These are phyloP conservation scores for Alfaro cultratus DNA, from an alignment of 2,797 vertebrate species.

Conservation along the genomic window DNA sequence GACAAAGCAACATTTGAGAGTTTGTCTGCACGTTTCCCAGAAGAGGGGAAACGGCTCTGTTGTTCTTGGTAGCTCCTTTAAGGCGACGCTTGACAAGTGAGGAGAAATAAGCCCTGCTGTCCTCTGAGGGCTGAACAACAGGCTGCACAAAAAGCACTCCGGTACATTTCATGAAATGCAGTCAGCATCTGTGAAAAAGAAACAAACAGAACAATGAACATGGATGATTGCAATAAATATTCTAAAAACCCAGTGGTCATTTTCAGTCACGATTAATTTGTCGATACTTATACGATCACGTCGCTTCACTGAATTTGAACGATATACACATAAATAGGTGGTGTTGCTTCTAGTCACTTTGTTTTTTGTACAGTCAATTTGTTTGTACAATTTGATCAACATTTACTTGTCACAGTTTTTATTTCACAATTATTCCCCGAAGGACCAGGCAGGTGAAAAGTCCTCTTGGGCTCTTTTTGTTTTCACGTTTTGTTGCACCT, in stretches of 20 bases:
- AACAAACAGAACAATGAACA: conserved; percentile 1
- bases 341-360: neutral
- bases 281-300: neutral
- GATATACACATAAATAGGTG: neutral
- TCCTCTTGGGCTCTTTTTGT: neutral
- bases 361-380: neutral
- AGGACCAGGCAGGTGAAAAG: neutral
- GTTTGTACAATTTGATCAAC: neutral
- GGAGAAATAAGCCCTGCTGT: conserved; percentile 23
- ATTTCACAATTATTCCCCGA: neutral
- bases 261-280: neutral
- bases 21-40: conserved; percentile 13
- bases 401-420: neutral
- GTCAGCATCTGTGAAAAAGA: conserved; percentile 46
- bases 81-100: conserved; percentile 18
- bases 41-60: conserved; percentile 28
- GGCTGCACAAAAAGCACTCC: conserved; percentile 11
- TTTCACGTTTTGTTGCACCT: neutral
- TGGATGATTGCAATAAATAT: neutral
- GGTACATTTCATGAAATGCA: conserved; percentile 20
- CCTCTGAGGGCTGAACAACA: conserved; percentile 19
- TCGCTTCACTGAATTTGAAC: neutral
- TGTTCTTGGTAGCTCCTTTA: conserved; percentile 36
- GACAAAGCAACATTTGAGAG: conserved; percentile 6
- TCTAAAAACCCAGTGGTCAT: neutral